phyloP scores from a whole-genome alignment of 1,140 invertebrate genomes.

The Ephestia elutella region DNA sequence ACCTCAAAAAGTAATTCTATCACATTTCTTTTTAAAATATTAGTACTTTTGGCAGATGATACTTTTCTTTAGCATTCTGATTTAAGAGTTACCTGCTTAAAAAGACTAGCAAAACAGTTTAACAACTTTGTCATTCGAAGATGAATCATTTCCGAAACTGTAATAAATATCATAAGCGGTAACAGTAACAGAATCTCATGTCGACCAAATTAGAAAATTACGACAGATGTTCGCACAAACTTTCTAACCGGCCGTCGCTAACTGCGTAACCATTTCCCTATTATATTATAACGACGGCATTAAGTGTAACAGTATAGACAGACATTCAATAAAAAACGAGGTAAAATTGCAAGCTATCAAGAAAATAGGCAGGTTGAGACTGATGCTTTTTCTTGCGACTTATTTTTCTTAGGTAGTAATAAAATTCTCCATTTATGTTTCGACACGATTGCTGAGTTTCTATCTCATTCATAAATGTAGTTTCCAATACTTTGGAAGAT shows the following conservation, averaged over 20 bases:
- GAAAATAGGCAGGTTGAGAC: neutral
- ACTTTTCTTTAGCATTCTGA: no score
- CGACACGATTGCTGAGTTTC: no score
- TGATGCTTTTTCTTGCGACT: neutral
- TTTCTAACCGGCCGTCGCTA: slow-evolving; percentile 37
- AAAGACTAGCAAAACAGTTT: no score
- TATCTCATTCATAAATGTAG: no score
- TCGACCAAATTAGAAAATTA: slow-evolving; percentile 37
- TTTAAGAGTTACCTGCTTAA: no score
- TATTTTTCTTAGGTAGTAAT: no score
- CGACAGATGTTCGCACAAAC: slow-evolving; percentile 38
- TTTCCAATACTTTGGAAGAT: no score
- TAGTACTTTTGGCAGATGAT: no score
- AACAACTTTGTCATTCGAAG: neutral
- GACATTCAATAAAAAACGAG: slow-evolving; percentile 17
- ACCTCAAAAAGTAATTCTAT: no score
- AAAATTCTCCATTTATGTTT: no score
- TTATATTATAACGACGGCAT: slow-evolving; percentile 40
- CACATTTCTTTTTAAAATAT: no score
- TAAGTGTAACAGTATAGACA: slow-evolving; percentile 24
- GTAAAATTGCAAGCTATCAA: neutral
- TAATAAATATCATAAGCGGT: neutral
- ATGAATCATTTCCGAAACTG: neutral
- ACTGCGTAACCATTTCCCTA: slow-evolving; percentile 45
- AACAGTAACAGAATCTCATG: slow-evolving; percentile 14